Evolutionary conservation across 2,797 vertebrate species (phyloP).

Genomic region (Selene dorsalis): DNA sequence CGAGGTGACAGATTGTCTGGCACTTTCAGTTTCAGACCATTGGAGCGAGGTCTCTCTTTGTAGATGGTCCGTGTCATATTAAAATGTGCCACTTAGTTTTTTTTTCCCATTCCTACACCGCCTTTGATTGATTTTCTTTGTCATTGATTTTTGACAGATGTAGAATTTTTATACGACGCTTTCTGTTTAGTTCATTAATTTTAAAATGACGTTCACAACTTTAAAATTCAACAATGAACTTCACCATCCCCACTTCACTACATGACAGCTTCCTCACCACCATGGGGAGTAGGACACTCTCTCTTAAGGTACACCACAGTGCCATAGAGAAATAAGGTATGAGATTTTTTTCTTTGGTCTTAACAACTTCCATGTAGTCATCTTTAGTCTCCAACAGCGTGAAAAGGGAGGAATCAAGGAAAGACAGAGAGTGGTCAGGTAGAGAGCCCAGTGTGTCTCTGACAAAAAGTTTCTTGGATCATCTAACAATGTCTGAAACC

Average conservation of each 20-base stretch:
- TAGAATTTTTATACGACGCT: background rate
- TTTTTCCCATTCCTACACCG: background rate
- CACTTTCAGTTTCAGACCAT: too few species aligned
- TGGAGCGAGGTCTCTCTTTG: background rate
- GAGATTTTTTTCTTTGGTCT: background rate
- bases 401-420: background rate
- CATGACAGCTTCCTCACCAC: conserved; percentile 6
- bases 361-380: background rate
- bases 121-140: background rate
- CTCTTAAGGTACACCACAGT: conserved; percentile 1
- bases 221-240: background rate
- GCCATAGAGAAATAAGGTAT: background rate
- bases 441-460: conserved; percentile 11
- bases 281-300: background rate
- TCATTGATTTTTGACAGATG: background rate
- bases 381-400: conserved; percentile 15
- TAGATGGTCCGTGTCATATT: background rate
- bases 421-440: conserved; percentile 2
- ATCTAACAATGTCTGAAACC: conserved; percentile 7
- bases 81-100: background rate
- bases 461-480: background rate
- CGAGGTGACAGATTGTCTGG: too few species aligned
- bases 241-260: background rate
- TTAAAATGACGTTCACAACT: background rate
- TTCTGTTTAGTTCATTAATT: background rate